Evolutionary conservation across 1,140 invertebrate species (phyloP), one percentile per base, ranked within the genome.

Genomic region (Carposina sasakii): DNA sequence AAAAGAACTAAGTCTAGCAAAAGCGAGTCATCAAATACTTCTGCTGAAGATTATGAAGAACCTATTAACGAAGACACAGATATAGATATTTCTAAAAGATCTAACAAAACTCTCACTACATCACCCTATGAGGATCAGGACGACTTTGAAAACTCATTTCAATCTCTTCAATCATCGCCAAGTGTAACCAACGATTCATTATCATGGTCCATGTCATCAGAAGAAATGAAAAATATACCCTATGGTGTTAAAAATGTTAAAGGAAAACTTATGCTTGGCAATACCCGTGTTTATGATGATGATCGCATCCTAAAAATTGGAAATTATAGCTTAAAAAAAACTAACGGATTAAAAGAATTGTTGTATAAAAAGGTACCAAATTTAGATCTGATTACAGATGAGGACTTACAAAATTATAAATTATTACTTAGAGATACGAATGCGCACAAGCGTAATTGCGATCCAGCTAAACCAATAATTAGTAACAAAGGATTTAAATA

Each of bases 141-240:
- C 6, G 44, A 36, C 13, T 36, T 30, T 24, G 31, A 47, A 15
- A 17, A 3, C 26, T 47, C 44, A n/a, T 36, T 13, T 47, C 12
- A 34, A 47, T 47, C 44, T 26, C 15, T 47, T 3, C n/a, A n/a
- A n/a, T n/a, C n/a, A n/a, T 15, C 10, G 10, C 26, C 19, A 44
- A 44, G 22, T 21, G 33, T 31, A 31, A 12, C 30, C 8, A 24
- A 26, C 21, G 28, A 44, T 31, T 31, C 42, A 30, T 33, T 30
- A 47, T 47, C 44, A 16, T 47, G 31, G 44, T 37, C 44, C 34
- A 15, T 37, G 10, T 16, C 44, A 9, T 23, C 44, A 36, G 30
- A 47, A 36, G 33, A 22, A 36, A 8, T 36, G 13, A 13, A 21
- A 13, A 33, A 24, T 22, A 17, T 47, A 8, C 44, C 44, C 15